These are phyloP conservation scores for Takifugu ocellatus DNA, from an alignment of 2,797 vertebrate species.

Conservation along the genomic window DNA sequence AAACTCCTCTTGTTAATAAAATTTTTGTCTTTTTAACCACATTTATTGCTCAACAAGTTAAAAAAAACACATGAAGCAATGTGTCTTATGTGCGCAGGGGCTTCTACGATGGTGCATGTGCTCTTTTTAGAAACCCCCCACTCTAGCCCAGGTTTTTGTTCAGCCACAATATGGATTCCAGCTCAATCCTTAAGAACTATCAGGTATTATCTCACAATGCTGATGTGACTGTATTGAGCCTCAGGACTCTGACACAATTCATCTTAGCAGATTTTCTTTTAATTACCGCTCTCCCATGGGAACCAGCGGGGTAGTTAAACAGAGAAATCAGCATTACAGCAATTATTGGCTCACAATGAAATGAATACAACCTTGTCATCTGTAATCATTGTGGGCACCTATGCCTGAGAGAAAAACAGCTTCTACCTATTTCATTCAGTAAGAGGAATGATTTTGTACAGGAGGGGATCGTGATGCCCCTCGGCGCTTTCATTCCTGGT, in stretches of 20 bases:
- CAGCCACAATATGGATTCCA: conserved; percentile 19
- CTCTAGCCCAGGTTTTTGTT: no score
- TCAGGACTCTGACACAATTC: conserved; percentile 68
- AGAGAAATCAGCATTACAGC: conserved; percentile 81
- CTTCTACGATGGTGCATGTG: no score
- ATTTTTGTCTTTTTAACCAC: no score
- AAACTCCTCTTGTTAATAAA: no score
- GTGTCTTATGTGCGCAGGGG: no score
- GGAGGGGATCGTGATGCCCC: background rate
- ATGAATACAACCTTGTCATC: conserved; percentile 83
- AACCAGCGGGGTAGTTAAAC: conserved; percentile 78
- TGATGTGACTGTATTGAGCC: conserved; percentile 44
- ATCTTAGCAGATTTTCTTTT: conserved; percentile 78
- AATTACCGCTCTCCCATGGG: conserved; percentile 79
- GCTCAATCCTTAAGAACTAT: conserved; percentile 2
- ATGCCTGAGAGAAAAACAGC: conserved; percentile 78
- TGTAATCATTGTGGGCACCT: conserved; percentile 80
- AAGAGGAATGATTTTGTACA: conserved; percentile 10
- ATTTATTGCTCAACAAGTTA: no score
- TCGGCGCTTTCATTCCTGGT: no score
- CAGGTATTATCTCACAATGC: conserved; percentile 40
- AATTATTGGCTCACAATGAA: conserved; percentile 83
- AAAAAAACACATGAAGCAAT: no score
- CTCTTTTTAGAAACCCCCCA: no score
- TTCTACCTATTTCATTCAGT: conserved; percentile 33